These are phyloP conservation scores for Pyxicephalus adspersus DNA, from an alignment of 2,113 vertebrate genomes.

Conservation along the genomic window DNA sequence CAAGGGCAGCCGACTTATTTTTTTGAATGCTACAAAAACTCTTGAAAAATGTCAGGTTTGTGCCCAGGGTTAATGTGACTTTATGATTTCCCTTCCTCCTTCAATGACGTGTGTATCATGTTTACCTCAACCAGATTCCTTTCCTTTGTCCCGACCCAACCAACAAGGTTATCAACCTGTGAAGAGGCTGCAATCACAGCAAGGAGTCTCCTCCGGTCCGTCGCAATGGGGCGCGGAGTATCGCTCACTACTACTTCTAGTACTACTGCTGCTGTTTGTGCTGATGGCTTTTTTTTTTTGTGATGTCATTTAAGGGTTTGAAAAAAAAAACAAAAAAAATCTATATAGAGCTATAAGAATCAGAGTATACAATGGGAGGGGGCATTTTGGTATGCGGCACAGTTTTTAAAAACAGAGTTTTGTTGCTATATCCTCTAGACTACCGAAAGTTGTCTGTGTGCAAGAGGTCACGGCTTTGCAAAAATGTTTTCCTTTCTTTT, in stretches of 20 bases:
- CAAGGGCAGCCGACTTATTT: constrained; percentile 15
- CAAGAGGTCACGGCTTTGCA: constrained; percentile 44
- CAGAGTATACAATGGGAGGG: neutral
- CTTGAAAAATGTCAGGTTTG: constrained; percentile 53
- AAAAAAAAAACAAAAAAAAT: constrained; percentile 9
- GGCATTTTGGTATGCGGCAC: constrained; percentile 33
- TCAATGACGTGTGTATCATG: constrained; percentile 64
- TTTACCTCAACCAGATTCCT: constrained; percentile 32
- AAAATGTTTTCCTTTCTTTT: neutral
- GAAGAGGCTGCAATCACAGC: neutral
- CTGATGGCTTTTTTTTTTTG: constrained; percentile 23
- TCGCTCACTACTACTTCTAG: constrained; percentile 23
- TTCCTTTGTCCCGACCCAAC: neutral
- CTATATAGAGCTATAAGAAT: constrained; percentile 37
- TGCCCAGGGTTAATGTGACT: constrained; percentile 72
- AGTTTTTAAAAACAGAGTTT: constrained; percentile 17
- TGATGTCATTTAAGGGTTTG: constrained; percentile 42
- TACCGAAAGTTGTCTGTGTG: constrained; percentile 17
- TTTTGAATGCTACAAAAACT: constrained; percentile 56
- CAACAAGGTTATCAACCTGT: constrained; percentile 8
- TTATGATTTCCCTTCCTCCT: constrained; percentile 62
- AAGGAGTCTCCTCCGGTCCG: neutral
- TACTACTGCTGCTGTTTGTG: constrained; percentile 37
- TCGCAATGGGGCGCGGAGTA: neutral
- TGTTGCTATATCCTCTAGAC: constrained; percentile 14